A percentile compares a stretch with the other conserved stretches of the same genome.
phyloP scores from a whole-genome alignment of 2,113 vertebrate genomes.

The Platanista minor region DNA sequence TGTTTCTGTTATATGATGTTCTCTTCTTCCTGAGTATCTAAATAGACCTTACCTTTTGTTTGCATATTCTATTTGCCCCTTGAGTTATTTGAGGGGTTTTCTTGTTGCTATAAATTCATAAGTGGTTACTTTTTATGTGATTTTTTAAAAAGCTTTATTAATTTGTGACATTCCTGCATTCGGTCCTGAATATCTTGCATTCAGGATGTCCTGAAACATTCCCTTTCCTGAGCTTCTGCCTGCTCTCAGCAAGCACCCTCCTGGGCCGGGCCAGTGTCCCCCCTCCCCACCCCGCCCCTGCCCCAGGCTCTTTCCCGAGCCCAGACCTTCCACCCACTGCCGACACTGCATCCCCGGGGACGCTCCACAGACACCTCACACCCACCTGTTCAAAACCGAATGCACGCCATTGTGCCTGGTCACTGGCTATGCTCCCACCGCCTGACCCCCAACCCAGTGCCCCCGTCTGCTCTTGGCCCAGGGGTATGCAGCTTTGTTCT shows the following conservation, averaged over 20 bases:
- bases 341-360: not conserved
- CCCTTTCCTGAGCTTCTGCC: no score
- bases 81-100: not conserved
- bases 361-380: not conserved
- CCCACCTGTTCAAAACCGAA: no score
- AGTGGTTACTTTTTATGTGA: not conserved
- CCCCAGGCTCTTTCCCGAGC: not conserved
- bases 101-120: not conserved
- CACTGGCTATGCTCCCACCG: not conserved
- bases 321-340: not conserved
- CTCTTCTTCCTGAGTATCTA: not conserved
- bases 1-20: accelerated
- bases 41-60: not conserved
- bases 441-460: not conserved
- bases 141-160: not conserved
- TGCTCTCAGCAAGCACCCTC: accelerated
- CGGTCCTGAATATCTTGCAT: not conserved
- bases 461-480: not conserved
- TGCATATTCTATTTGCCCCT: not conserved
- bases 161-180: not conserved
- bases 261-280: accelerated
- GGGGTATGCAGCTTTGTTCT: accelerated
- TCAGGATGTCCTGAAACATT: not conserved
- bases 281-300: no score
- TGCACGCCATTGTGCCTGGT: no score